Evolutionary conservation across 2,888 invertebrate genomes (phyloP).

Genomic region (Thera britannica): DNA sequence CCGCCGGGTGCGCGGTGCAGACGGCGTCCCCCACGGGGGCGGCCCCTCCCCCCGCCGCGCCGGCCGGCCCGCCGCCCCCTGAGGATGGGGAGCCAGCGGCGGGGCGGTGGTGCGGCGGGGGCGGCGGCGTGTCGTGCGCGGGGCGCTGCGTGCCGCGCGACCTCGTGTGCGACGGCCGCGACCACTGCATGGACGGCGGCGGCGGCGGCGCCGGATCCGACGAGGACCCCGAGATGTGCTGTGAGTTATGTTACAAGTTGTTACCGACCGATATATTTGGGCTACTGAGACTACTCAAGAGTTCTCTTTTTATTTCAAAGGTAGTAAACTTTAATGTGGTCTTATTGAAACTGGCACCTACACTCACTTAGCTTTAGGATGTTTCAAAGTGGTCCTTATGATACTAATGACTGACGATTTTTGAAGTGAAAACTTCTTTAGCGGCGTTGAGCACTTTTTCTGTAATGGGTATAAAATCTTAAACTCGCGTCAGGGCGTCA

Average conservation of each 20-base stretch:
- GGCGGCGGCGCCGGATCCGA: constrained; percentile 85
- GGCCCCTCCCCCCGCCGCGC: constrained; percentile 26
- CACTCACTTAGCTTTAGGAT: too few species aligned
- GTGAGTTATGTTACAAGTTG: constrained; percentile 54
- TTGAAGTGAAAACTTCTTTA: too few species aligned
- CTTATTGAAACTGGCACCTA: too few species aligned
- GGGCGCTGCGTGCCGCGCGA: constrained; percentile 87
- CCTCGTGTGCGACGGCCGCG: constrained; percentile 88
- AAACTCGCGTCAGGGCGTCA: too few species aligned
- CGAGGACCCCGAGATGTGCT: constrained; percentile 84
- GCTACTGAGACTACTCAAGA: too few species aligned
- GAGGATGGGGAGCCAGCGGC: background rate
- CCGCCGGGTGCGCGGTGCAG: constrained; percentile 61
- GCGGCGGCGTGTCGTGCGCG: constrained; percentile 85
- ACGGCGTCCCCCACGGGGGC: constrained; percentile 43
- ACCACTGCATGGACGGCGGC: constrained; percentile 88
- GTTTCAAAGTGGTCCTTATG: too few species aligned
- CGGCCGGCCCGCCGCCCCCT: constrained; percentile 24
- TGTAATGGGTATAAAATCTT: too few species aligned
- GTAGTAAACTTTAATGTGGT: too few species aligned
- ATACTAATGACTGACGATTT: too few species aligned
- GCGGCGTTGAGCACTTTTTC: too few species aligned
- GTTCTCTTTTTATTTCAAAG: too few species aligned
- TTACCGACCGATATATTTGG: background rate
- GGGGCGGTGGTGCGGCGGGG: constrained; percentile 48